These are phyloP conservation scores for Tachysurus fulvidraco DNA, from an alignment of 2,113 vertebrate species.

Conservation along the genomic window DNA sequence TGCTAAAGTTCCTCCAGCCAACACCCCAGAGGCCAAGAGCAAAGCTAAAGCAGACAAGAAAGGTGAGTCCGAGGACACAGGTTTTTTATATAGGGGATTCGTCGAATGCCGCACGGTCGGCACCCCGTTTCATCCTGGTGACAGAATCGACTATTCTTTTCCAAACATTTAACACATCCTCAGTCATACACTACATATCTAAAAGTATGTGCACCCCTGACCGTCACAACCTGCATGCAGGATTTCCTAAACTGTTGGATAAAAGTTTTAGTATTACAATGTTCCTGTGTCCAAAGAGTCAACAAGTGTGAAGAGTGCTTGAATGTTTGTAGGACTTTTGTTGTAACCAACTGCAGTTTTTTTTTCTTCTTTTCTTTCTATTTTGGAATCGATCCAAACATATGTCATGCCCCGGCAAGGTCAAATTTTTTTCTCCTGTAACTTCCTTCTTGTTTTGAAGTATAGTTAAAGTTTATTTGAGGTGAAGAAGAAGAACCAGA, in stretches of 20 bases:
- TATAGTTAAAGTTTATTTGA: no score
- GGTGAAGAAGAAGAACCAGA: no score
- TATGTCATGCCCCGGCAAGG: no score
- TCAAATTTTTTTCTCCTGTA: no score
- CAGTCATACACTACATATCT: neutral
- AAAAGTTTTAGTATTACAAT: neutral
- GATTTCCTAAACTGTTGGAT: neutral
- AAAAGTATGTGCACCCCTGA: neutral
- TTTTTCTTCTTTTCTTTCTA: no score
- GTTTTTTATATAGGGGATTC: neutral
- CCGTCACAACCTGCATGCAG: neutral
- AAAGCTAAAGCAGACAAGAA: conserved; percentile 86
- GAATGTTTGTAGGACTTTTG: no score
- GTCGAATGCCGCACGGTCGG: no score
- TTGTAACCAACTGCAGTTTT: no score
- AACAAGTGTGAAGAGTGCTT: no score
- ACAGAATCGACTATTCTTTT: neutral
- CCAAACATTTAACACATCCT: neutral
- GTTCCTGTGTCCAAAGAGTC: no score
- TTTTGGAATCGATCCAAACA: no score
- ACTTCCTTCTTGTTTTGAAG: no score
- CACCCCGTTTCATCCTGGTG: neutral
- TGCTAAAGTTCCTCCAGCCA: conserved; percentile 62
- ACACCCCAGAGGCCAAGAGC: conserved; percentile 78
- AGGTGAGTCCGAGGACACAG: conserved; percentile 70